phyloP scores from a whole-genome alignment of 2,113 vertebrate species.

The Tamias sibiricus region DNA sequence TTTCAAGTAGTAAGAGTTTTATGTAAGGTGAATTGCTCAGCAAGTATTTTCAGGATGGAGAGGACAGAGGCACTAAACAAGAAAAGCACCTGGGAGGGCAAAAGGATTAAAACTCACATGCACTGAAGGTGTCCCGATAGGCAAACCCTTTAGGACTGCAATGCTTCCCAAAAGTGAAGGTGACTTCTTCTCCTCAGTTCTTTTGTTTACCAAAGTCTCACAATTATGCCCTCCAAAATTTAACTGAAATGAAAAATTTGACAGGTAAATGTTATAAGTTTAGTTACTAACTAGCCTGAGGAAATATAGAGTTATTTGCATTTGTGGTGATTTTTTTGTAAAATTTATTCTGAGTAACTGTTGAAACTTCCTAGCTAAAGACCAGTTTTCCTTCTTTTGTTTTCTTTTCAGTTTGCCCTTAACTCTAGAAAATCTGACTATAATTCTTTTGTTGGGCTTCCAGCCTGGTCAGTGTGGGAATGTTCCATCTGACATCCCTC shows the following conservation, averaged over 20 bases:
- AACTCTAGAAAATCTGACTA: not conserved
- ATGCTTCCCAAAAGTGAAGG: not conserved
- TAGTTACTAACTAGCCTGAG: not conserved
- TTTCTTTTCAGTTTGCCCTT: not conserved
- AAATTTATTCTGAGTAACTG: not conserved
- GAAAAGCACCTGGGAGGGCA: not conserved
- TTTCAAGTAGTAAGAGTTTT: not conserved
- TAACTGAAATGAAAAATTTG: not conserved
- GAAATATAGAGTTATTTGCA: not conserved
- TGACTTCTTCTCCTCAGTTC: not conserved
- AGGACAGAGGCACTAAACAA: not conserved
- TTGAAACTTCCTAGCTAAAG: not conserved
- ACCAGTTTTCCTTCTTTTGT: not conserved
- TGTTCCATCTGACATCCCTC: not conserved
- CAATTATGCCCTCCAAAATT: not conserved
- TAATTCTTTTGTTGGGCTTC: not conserved
- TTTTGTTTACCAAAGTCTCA: not conserved
- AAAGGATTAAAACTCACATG: not conserved
- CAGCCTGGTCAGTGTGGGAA: not conserved
- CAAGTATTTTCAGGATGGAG: not conserved
- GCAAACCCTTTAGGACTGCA: not conserved
- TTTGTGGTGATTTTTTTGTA: not conserved
- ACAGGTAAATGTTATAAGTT: not conserved
- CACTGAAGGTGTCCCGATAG: not conserved
- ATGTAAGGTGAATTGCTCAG: conserved; percentile 21